phyloP scores from a whole-genome alignment of 2,113 vertebrate genomes.

The Alligator mississippiensis region DNA sequence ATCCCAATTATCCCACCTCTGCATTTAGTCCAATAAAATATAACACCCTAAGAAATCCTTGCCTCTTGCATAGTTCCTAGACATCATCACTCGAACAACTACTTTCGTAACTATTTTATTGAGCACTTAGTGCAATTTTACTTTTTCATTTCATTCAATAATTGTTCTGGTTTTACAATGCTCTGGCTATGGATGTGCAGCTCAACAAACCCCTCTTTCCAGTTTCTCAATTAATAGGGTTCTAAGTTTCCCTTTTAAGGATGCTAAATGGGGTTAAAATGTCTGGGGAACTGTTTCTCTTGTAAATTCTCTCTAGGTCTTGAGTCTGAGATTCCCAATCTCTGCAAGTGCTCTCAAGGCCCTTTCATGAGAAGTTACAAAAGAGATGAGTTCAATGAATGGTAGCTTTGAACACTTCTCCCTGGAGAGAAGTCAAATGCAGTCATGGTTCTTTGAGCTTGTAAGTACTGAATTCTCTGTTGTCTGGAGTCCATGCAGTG shows the following conservation, averaged over 20 bases:
- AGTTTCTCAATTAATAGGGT: not conserved
- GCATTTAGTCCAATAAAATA: too few species aligned
- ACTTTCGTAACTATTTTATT: not conserved
- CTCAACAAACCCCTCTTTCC: not conserved
- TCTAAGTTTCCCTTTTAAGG: not conserved
- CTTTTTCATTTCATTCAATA: not conserved
- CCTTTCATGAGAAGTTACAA: not conserved
- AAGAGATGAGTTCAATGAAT: not conserved
- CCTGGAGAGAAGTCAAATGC: not conserved
- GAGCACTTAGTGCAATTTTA: not conserved
- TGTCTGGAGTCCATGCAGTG: not conserved
- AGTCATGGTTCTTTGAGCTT: not conserved
- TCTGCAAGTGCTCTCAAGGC: not conserved
- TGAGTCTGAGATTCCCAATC: not conserved
- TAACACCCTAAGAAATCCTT: too few species aligned
- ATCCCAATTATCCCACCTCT: too few species aligned
- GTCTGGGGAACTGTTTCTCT: not conserved
- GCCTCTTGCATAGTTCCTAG: too few species aligned
- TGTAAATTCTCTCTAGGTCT: not conserved
- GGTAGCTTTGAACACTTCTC: not conserved
- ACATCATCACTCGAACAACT: too few species aligned
- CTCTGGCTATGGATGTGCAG: not conserved
- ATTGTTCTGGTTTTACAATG: not conserved
- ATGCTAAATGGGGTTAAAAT: conserved; percentile 42
- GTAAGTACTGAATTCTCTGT: not conserved